Base-by-base conservation (phyloP, 2,797 vertebrate species). In the Lycodopsis pacificus region DNA sequence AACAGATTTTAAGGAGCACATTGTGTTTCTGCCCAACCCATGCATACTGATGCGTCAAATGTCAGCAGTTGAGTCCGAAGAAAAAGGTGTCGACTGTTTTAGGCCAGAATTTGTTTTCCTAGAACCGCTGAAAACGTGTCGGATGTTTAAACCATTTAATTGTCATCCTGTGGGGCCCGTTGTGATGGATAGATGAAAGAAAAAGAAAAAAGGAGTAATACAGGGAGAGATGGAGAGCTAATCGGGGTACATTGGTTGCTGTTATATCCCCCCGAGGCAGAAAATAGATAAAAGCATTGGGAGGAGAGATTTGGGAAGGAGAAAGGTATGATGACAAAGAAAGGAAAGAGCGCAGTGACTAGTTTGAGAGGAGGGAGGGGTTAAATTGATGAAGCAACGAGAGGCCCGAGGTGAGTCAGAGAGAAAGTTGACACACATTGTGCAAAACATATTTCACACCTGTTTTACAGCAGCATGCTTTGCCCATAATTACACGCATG, bases 201-300 rank as follows among this genome's bases (percentile, higher is more conserved):
- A 54, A 76, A 79, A 73, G 62, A 59, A 46, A 83, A 83, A 87
- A 67, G 61, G 42, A 65, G 77, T 53, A 85, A 81, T 62, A 79
- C 71, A 86, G n/a, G 42, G 62, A 86, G 83, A 87, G 78, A 56
- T 61, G 46, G 59, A 67, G 74, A 79, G 84, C 91, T 95, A 95
- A 96, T 95, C 89, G 40, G 90, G 94, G 93, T 95, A 94, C 95
- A 95, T 95, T 94, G 90, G 67, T 83, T 81, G 83, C 91, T 94
- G 91, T 92, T 94, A 92, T 95, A 95, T 92, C 86, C 85, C 91
- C 94, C 89, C 1, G 49, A 81, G 92, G 94, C 92, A 40, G 75
- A 86, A 83, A 86, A 83, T 80, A 91, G 90, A 95, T 93, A 89
- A 93, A 83, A 78, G 77, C 51, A 68, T 80, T 61, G 53, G 71